Percentiles rank a stretch among this genome's conserved stretches.
These are phyloP conservation scores for Ctenomys sociabilis DNA, from an alignment of 2,113 vertebrate species.

Conservation along the genomic window DNA sequence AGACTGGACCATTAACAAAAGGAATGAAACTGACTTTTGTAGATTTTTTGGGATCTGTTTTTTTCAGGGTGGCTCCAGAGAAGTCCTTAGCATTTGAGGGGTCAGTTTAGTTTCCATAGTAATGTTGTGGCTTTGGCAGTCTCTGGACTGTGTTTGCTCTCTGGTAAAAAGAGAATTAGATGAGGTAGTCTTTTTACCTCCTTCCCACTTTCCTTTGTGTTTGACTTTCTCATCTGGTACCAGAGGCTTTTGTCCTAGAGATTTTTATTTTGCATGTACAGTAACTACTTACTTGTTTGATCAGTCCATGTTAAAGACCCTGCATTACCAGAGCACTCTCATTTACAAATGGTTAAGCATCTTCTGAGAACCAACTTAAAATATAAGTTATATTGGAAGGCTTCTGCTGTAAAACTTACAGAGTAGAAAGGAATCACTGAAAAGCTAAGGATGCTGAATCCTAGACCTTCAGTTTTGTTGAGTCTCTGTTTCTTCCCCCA, in stretches of 20 bases:
- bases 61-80: neutral
- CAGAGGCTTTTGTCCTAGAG: neutral
- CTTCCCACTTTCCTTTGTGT: neutral
- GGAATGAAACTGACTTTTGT: neutral
- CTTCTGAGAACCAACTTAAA: conserved; percentile 32
- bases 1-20: neutral
- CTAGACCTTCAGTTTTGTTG: neutral
- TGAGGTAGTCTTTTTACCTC: neutral
- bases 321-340: neutral
- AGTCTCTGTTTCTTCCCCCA: neutral
- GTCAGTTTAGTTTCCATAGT: neutral
- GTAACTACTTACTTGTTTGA: neutral
- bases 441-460: neutral
- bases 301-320: neutral
- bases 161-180: neutral
- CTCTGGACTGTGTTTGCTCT: neutral
- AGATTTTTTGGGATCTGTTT: neutral
- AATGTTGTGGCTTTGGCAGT: neutral
- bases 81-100: neutral
- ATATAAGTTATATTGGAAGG: neutral
- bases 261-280: neutral
- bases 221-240: neutral
- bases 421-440: neutral
- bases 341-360: conserved; percentile 5
- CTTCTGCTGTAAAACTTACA: neutral